Conservation (phyloP, 1,140 invertebrate genomes). For the Lasioglossum albipes region DNA sequence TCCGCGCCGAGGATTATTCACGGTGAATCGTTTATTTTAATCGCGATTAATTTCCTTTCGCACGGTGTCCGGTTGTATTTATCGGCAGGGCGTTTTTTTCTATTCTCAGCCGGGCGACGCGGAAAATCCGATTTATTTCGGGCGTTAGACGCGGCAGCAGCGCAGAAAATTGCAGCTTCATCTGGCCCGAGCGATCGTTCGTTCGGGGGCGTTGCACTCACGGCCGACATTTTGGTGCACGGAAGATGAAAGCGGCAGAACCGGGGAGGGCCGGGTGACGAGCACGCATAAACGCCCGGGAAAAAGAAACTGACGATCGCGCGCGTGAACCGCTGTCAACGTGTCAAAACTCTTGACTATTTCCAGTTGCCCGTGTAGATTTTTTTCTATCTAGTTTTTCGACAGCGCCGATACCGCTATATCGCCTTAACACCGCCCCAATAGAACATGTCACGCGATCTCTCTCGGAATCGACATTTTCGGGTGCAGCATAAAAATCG, state of each 20-base stretch:
- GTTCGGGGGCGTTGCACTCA: constrained; percentile 18
- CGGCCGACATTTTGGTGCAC: constrained; percentile 27
- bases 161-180: constrained; percentile 49
- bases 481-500: background rate
- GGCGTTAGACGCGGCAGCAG: constrained; percentile 42
- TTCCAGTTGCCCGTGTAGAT: background rate
- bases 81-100: constrained; percentile 1
- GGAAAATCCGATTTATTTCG: constrained; percentile 42
- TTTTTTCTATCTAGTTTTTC: background rate
- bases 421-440: background rate
- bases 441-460: background rate
- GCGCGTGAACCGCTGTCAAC: background rate
- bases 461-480: background rate
- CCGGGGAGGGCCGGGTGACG: background rate
- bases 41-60: constrained; percentile 32
- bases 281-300: background rate
- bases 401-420: background rate
- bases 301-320: constrained; percentile 28
- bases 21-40: constrained; percentile 34
- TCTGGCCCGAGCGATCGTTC: constrained; percentile 28
- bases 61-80: background rate
- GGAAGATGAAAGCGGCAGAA: constrained; percentile 12
- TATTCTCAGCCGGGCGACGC: constrained; percentile 22
- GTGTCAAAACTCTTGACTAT: constrained; percentile 6
- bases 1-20: constrained; percentile 23